These are phyloP conservation scores for Cettia cetti DNA, from an alignment of 2,113 vertebrate species.

Conservation along the genomic window DNA sequence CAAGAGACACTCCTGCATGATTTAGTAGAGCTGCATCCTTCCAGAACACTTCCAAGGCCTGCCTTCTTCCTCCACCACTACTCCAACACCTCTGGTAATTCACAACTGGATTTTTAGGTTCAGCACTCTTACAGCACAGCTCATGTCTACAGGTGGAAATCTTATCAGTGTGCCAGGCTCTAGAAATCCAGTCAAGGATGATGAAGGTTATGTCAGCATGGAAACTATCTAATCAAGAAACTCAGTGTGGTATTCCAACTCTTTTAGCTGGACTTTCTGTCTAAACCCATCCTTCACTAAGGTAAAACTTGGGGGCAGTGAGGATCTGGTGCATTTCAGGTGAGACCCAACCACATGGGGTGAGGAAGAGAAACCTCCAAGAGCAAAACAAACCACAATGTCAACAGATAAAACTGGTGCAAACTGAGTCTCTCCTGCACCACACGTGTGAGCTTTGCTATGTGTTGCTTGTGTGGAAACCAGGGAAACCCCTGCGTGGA, in stretches of 20 bases:
- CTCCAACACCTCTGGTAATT: background rate
- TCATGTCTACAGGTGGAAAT: background rate
- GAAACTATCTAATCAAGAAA: background rate
- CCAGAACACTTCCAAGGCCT: background rate
- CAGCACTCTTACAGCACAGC: background rate
- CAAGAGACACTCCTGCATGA: background rate
- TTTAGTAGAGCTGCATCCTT: background rate
- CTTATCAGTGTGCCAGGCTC: background rate
- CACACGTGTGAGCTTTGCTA: background rate
- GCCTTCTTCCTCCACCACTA: background rate
- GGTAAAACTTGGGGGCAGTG: background rate
- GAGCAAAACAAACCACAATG: slow-evolving; percentile 14
- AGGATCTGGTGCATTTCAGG: background rate
- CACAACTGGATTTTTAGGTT: background rate
- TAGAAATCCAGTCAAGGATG: background rate
- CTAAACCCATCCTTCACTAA: background rate
- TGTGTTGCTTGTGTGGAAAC: background rate
- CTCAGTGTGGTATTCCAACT: background rate
- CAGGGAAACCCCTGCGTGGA: background rate
- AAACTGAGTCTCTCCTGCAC: background rate
- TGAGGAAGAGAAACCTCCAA: background rate
- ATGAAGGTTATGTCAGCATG: background rate
- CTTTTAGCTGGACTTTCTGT: background rate
- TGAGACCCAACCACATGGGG: background rate
- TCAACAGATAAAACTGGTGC: slow-evolving; percentile 28